Base-by-base conservation (phyloP, 2,888 invertebrate genomes). In the Autographa gamma region DNA sequence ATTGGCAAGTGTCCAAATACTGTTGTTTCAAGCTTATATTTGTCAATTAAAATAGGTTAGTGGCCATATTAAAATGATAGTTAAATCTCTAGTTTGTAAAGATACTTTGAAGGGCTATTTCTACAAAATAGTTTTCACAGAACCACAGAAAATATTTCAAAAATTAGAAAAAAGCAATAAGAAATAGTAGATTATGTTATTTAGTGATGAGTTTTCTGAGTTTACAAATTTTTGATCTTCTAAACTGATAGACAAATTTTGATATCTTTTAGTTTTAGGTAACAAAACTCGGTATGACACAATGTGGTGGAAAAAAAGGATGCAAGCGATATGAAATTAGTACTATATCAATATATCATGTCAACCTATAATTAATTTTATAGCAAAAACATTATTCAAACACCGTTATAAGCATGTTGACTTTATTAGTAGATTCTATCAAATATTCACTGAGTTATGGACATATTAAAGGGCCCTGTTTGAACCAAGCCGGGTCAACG, bases 31-130 rank as follows among this genome's bases (percentile, higher is more conserved):
- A 38, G 72, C 56, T 72, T 70, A 77, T 74, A 74, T 83, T 79
- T 75, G 76, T 65, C 79, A 81, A 83, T 77, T 81, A 75, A 80
- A 76, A 81, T 79, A 69, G 72, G 72, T 52, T 60, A 4, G 54
- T 18, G 60, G 62, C 31, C n/a, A 14, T 43, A 70, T 77, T 77
- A 66, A 70, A 63, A 48, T 62, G 59, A 62, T 69, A 64, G 64
- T 64, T 71, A 56, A 25, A 25, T 19, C 11, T 11, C 18, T 19
- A 54, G 11, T 54, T 5, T 52, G 8, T n/a, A 19, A 3, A 25
- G 25, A 25, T 25, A 25, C 25, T 25, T 25, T 25, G 25, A 25
- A 25, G 25, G 25, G 25, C 25, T 34, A 34, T 34, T 34, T 34
- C 34, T 34, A 34, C 2, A 34, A 34, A 2, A 34, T 5, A 34